These are phyloP conservation scores for Anaspis maculata DNA, from an alignment of 2,888 invertebrate species.

Conservation along the genomic window DNA sequence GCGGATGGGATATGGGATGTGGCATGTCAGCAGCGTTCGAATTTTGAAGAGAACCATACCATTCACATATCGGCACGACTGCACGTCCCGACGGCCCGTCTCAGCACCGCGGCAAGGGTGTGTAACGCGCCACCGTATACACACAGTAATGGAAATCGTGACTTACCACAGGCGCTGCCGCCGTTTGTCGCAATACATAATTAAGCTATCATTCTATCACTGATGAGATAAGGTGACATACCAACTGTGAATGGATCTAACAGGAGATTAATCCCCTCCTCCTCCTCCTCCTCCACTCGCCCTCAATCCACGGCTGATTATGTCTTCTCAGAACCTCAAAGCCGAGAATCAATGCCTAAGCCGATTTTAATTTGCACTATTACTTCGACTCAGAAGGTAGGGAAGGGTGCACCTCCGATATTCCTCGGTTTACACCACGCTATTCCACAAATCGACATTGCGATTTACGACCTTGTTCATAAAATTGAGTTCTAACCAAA, in stretches of 20 bases:
- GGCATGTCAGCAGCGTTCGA: no score
- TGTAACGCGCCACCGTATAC: slow-evolving; percentile 33
- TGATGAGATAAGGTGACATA: slow-evolving; percentile 16
- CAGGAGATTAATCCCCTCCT: slow-evolving; percentile 12
- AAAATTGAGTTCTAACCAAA: no score
- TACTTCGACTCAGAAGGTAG: no score
- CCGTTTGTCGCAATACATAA: slow-evolving; percentile 25
- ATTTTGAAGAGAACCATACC: slow-evolving; percentile 6
- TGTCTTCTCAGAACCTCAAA: no score
- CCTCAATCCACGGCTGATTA: no score
- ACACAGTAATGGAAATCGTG: slow-evolving; percentile 38
- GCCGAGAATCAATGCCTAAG: no score
- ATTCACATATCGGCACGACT: slow-evolving; percentile 22
- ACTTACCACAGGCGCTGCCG: slow-evolving; percentile 27
- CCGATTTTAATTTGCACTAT: no score
- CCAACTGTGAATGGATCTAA: slow-evolving; percentile 14
- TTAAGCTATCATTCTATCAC: slow-evolving; percentile 25
- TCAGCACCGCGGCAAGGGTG: slow-evolving; percentile 18
- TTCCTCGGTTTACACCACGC: no score
- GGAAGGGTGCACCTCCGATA: no score
- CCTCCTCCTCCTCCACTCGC: no score
- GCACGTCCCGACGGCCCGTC: slow-evolving; percentile 30
- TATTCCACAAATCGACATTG: no score
- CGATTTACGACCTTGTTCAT: no score
- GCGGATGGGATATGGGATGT: not conserved